phyloP scores from a whole-genome alignment of 1,140 invertebrate genomes.

The Drosophila ambigua region DNA sequence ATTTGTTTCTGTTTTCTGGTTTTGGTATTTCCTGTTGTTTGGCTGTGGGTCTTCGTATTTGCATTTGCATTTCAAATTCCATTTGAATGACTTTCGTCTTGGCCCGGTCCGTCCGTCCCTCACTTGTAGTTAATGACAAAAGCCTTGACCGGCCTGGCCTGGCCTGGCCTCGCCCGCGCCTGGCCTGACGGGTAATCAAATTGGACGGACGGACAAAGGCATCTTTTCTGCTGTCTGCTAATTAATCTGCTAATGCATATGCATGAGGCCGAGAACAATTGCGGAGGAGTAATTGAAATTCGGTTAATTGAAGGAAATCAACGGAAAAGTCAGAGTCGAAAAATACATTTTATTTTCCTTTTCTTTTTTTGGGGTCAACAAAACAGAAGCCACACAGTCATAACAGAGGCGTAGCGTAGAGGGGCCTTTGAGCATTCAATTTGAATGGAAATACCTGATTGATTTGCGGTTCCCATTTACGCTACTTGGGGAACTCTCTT shows the following conservation, averaged over 20 bases:
- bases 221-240: constrained; percentile 40
- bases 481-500: no score
- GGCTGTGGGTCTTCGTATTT: not conserved
- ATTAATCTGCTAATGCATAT: constrained; percentile 73
- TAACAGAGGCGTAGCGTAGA: constrained; percentile 17
- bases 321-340: constrained; percentile 21
- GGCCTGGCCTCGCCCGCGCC: constrained; percentile 29
- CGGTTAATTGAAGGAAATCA: constrained; percentile 62
- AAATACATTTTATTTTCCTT: constrained; percentile 61
- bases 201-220: no score
- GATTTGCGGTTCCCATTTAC: no score
- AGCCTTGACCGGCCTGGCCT: constrained; percentile 41
- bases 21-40: constrained; percentile 9
- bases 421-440: no score
- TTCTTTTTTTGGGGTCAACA: constrained; percentile 45
- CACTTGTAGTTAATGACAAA: constrained; percentile 64
- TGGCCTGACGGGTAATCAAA: constrained; percentile 37
- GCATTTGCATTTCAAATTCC: constrained; percentile 77
- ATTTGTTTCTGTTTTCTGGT: not conserved
- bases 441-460: no score
- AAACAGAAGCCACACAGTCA: constrained; percentile 61
- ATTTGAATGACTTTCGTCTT: constrained; percentile 47
- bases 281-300: constrained; percentile 52
- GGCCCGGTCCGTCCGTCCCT: constrained; percentile 31
- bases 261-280: constrained; percentile 47